Evolutionary conservation across 2,888 invertebrate species (phyloP), one percentile per base, ranked within the genome.

Genomic region (Thera britannica): DNA sequence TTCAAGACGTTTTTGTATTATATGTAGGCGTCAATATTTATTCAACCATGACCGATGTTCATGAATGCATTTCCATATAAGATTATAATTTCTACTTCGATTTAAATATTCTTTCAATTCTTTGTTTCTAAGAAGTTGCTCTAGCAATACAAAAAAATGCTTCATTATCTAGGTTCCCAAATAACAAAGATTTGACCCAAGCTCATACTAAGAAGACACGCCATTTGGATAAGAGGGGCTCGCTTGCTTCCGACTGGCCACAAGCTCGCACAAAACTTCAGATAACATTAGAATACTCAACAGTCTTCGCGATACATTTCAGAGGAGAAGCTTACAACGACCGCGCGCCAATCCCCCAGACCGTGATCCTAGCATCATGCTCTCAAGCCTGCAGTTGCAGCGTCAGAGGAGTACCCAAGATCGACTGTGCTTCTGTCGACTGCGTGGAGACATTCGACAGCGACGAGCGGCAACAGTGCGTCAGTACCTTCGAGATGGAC

Each of bases 381-480:
- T 89, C 92, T 1, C 82, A 85, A 72, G 89, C 85, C 2, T 93
- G 93, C 77, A 81, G 79, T n/a, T 93, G 93, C 77, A 77, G 71
- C 46, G 77, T 87, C 7, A 67, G 73, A 41, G 80, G 79, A 0
- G 82, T 77, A 58, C 87, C 92, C 0, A 76, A 73, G 62, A 90
- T 93, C 81, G 85, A 86, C 67, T 93, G 93, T 79, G 93, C 92
- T 0, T 88, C 87, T 1, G 89, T 93, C 0, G 93, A 93, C 82
- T 93, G 93, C 73, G 88, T 90, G 12, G 87, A 91, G 71, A 79
- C 75, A 35, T 90, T 89, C 81, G 84, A 89, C 71, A 73, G 74
- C 1, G 92, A 92, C 62, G 72, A 82, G 54, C 74, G 82, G 68
- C 77, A 85, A 77, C 84, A 90, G 75, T 93, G 93, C 76, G 82